Evolutionary conservation across 2,888 invertebrate species (phyloP).

Genomic region (Monopis laevigella): DNA sequence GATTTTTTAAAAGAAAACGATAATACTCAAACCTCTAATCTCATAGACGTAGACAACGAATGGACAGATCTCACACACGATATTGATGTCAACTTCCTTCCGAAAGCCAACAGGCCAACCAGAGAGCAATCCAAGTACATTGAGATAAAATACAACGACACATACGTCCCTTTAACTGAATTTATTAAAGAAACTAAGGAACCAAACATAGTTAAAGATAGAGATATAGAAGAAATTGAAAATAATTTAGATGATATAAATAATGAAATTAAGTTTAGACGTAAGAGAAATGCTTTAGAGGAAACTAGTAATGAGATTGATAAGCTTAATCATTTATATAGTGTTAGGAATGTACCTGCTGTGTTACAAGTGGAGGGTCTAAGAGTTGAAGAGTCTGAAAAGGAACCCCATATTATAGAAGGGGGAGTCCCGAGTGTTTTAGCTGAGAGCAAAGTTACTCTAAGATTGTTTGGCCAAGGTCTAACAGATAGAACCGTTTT

Average conservation of each 20-base stretch:
- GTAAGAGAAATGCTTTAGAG: not conserved
- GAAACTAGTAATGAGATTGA: not conserved
- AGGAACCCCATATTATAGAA: constrained; percentile 60
- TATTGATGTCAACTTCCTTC: constrained; percentile 42
- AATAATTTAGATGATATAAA: not conserved
- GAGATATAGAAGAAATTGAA: constrained; percentile 14
- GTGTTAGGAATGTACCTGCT: constrained; percentile 14
- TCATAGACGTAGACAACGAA: constrained; percentile 16
- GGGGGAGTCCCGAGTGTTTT: constrained; percentile 75
- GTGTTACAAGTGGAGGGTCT: constrained; percentile 57
- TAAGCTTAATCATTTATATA: not conserved
- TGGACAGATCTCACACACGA: constrained; percentile 49
- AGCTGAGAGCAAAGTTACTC: constrained; percentile 63
- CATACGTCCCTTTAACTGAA: constrained; percentile 30
- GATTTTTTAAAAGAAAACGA: not conserved
- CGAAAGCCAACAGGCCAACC: constrained; percentile 27
- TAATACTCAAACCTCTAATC: constrained; percentile 6
- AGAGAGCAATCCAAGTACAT: constrained; percentile 34
- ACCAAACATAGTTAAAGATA: constrained; percentile 4
- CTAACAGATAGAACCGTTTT: constrained; percentile 73
- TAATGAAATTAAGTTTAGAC: not conserved
- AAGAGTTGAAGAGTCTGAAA: constrained; percentile 66
- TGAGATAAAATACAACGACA: constrained; percentile 31
- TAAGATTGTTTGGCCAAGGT: constrained; percentile 80
- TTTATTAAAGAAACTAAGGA: constrained; percentile 10